Evolutionary conservation across 2,113 vertebrate species (phyloP).

Genomic region (Prunella fulvescens): DNA sequence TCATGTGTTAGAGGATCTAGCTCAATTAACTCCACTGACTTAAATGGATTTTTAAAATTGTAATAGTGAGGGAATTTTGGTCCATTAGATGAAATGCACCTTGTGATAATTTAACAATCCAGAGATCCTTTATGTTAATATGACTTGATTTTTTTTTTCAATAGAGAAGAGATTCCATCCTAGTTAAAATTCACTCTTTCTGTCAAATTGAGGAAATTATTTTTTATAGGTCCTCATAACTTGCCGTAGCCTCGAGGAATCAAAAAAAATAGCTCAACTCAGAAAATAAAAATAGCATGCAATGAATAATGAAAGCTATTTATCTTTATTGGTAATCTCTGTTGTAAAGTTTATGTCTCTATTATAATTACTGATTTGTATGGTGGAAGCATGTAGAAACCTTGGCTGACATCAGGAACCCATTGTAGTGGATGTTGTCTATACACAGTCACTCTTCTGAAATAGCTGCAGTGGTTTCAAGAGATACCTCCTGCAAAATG

Average conservation of each 20-base stretch:
- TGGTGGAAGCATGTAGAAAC: neutral
- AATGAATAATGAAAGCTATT: neutral
- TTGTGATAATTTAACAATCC: neutral
- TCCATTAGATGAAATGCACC: neutral
- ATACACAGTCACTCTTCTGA: neutral
- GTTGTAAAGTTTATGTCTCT: neutral
- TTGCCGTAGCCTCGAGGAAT: neutral
- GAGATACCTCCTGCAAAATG: neutral
- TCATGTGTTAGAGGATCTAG: neutral
- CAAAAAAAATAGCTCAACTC: neutral
- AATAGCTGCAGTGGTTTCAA: neutral
- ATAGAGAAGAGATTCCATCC: neutral
- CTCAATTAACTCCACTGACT: neutral
- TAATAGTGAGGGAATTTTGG: neutral
- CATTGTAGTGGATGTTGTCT: neutral
- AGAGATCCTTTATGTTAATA: neutral
- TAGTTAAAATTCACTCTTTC: neutral
- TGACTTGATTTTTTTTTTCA: neutral
- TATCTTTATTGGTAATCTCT: neutral
- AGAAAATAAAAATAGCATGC: neutral
- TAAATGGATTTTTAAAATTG: neutral
- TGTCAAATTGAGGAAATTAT: neutral
- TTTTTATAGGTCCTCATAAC: neutral
- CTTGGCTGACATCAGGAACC: neutral
- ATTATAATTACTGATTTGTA: neutral